A percentile compares a stretch with the other conserved stretches of the same genome.
Conservation (phyloP, 2,797 vertebrate species). For the Hydrophis major region DNA sequence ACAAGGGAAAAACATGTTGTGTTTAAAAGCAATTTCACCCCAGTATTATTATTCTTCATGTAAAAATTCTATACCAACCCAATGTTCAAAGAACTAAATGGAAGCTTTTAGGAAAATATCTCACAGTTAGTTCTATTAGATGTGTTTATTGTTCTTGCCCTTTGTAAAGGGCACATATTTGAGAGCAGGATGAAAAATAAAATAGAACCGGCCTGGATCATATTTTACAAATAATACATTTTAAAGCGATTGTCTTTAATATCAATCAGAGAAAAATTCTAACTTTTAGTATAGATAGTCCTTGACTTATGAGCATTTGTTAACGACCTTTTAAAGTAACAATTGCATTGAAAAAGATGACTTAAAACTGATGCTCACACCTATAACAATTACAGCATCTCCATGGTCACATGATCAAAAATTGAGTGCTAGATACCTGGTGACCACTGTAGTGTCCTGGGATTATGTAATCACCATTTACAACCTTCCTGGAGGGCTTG, state of each 20-base stretch:
- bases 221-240: conserved; percentile 30
- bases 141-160: conserved; percentile 14
- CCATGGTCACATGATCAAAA: not conserved
- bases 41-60: not conserved
- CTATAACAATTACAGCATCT: not conserved
- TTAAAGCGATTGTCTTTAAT: conserved; percentile 34
- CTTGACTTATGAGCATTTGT: not conserved
- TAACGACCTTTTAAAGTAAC: not conserved
- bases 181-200: conserved; percentile 36
- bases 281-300: not conserved
- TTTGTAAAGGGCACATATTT: conserved; percentile 28
- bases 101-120: conserved; percentile 2
- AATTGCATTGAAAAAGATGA: not conserved
- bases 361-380: not conserved
- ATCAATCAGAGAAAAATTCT: not conserved
- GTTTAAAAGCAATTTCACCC: not conserved
- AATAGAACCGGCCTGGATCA: conserved; percentile 4
- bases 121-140: not conserved
- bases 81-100: conserved; percentile 7
- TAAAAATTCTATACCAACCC: not conserved
- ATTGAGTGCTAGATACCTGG: not conserved
- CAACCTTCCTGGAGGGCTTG: not conserved
- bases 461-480: not conserved
- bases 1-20: not conserved
- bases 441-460: not conserved